These are phyloP conservation scores for Antheraea mylitta DNA, from an alignment of 1,140 invertebrate species.

Conservation along the genomic window DNA sequence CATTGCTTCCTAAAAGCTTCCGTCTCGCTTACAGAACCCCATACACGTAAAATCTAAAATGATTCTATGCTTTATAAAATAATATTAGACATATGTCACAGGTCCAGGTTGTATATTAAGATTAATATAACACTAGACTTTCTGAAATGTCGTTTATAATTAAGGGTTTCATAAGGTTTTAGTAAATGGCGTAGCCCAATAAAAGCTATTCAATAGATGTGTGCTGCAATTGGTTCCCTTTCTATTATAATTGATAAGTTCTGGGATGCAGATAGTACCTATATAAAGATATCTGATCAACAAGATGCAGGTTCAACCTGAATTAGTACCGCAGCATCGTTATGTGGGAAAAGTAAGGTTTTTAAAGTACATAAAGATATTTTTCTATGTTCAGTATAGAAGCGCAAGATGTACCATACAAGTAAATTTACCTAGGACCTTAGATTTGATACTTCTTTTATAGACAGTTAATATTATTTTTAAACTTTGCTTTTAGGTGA, in stretches of 20 bases:
- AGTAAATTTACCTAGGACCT: constrained; percentile 68
- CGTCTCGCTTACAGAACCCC: constrained; percentile 52
- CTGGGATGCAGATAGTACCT: constrained; percentile 40
- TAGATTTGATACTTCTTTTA: constrained; percentile 77
- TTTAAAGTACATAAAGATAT: constrained; percentile 74
- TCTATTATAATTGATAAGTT: constrained; percentile 49
- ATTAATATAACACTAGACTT: constrained; percentile 51
- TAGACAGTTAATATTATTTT: constrained; percentile 75
- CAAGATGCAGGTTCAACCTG: constrained; percentile 20
- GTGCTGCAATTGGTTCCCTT: constrained; percentile 65
- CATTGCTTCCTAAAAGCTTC: constrained; percentile 64
- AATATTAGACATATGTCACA: constrained; percentile 65
- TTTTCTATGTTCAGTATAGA: constrained; percentile 75
- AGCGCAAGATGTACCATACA: constrained; percentile 64
- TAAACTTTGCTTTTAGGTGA: constrained; percentile 73
- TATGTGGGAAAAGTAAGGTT: constrained; percentile 51
- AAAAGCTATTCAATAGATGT: constrained; percentile 69
- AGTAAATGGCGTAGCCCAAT: constrained; percentile 48
- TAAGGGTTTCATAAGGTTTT: constrained; percentile 64
- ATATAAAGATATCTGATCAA: constrained; percentile 47
- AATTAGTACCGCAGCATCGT: constrained; percentile 32
- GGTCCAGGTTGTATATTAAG: constrained; percentile 75
- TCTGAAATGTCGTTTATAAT: constrained; percentile 62
- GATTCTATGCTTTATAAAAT: constrained; percentile 57
- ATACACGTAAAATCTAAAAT: constrained; percentile 38